These are phyloP conservation scores for Poecilia velifera DNA, from an alignment of 2,797 vertebrate species.

Conservation along the genomic window DNA sequence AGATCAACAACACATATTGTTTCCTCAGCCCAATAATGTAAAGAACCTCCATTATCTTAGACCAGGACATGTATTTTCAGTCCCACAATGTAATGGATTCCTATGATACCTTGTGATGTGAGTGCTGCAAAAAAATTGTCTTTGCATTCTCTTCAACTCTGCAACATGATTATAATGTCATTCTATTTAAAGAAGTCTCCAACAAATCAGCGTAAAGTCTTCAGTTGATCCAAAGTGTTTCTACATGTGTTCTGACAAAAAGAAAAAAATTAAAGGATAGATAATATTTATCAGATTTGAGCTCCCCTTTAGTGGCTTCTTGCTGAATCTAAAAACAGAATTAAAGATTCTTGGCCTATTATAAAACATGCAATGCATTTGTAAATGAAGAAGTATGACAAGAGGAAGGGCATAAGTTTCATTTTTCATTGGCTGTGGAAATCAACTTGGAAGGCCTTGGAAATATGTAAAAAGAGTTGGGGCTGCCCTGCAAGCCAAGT, in stretches of 20 bases:
- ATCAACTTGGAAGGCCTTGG: slow-evolving; percentile 41
- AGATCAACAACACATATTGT: not conserved
- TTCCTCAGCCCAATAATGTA: not conserved
- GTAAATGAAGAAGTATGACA: slow-evolving; percentile 12
- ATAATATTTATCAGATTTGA: not conserved
- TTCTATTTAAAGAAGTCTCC: not conserved
- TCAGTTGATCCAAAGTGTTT: not conserved
- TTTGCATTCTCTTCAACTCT: not conserved
- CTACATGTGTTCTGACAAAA: not conserved
- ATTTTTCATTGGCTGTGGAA: slow-evolving; percentile 63
- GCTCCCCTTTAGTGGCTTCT: not conserved
- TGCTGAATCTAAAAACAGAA: not conserved
- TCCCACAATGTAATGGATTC: not conserved
- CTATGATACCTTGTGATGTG: not conserved
- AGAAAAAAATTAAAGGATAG: not conserved
- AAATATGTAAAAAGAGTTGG: slow-evolving; percentile 61
- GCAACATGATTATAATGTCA: not conserved
- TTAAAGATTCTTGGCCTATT: not conserved
- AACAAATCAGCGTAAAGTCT: not conserved
- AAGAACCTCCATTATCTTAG: not conserved
- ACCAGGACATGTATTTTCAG: not conserved
- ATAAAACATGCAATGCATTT: not conserved
- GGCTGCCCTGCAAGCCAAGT: slow-evolving; percentile 63
- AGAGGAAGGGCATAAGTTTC: slow-evolving; percentile 27
- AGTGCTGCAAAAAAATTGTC: not conserved